Percentiles rank a stretch among this genome's conserved stretches.
These are phyloP conservation scores for Drosophila eugracilis DNA, from an alignment of 1,140 invertebrate species.

Conservation along the genomic window DNA sequence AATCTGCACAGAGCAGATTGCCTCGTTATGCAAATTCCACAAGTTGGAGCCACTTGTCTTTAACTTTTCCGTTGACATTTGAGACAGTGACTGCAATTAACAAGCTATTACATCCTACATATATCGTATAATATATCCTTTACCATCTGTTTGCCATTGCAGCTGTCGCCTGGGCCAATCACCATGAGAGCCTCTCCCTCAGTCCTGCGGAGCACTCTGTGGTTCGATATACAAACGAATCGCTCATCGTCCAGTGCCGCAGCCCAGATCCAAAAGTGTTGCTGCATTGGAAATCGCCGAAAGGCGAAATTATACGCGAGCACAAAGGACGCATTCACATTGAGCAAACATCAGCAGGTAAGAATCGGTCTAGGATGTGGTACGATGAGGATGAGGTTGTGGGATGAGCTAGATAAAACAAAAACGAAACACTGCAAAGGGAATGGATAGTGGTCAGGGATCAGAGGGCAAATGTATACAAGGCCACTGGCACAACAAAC, in stretches of 20 bases:
- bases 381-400: slow-evolving; percentile 3
- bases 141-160: slow-evolving; percentile 22
- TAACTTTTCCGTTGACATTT: slow-evolving; percentile 46
- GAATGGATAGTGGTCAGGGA: not conserved
- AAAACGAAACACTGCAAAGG: slow-evolving; percentile 7
- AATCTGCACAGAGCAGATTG: slow-evolving; percentile 10
- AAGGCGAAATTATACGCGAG: slow-evolving; percentile 79
- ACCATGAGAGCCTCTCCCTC: slow-evolving; percentile 68
- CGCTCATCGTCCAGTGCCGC: slow-evolving; percentile 84
- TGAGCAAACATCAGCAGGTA: slow-evolving; percentile 71
- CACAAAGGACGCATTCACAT: slow-evolving; percentile 84
- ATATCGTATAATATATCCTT: slow-evolving; percentile 21
- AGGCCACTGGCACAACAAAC: slow-evolving; percentile 64
- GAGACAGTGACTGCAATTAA: slow-evolving; percentile 57
- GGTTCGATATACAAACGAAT: slow-evolving; percentile 84
- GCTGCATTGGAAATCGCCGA: slow-evolving; percentile 84
- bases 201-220: slow-evolving; percentile 75
- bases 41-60: slow-evolving; percentile 8
- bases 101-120: slow-evolving; percentile 24
- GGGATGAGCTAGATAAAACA: slow-evolving; percentile 21
- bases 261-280: slow-evolving; percentile 62
- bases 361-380: slow-evolving; percentile 9
- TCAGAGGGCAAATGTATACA: slow-evolving; percentile 8
- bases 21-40: slow-evolving; percentile 48
- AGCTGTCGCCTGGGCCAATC: slow-evolving; percentile 68